Evolutionary conservation across 1,140 invertebrate genomes (phyloP).

Genomic region (Zaprionus kolodkinae): DNA sequence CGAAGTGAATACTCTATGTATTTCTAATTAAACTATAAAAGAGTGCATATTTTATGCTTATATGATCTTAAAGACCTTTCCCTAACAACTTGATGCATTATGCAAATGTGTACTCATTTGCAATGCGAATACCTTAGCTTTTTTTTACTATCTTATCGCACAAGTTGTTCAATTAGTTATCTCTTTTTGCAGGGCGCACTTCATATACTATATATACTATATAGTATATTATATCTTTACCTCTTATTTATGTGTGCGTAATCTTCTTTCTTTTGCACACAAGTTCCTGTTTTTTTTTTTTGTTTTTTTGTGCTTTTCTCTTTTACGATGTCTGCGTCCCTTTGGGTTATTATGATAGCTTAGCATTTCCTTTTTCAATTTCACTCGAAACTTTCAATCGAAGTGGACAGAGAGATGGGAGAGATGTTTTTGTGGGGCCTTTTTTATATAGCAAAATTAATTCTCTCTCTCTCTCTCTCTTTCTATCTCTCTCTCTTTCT

Average conservation of each 20-base stretch:
- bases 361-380: conserved; percentile 6
- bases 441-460: background rate
- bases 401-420: background rate
- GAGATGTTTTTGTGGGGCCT: background rate
- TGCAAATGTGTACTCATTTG: background rate
- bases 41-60: too few species aligned
- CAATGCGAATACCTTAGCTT: background rate
- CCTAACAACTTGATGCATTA: background rate
- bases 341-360: conserved; percentile 7
- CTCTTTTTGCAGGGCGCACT: background rate
- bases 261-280: background rate
- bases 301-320: background rate
- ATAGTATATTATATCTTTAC: background rate
- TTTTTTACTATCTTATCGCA: background rate
- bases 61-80: background rate
- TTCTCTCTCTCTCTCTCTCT: background rate
- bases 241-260: background rate
- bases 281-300: too few species aligned
- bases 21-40: too few species aligned
- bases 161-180: conserved; percentile 3
- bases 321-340: background rate
- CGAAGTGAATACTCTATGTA: too few species aligned
- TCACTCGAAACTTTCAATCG: background rate
- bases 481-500: background rate
- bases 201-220: background rate